A percentile compares a stretch with the other conserved stretches of the same genome.
Evolutionary conservation across 2,113 vertebrate genomes (phyloP).

Genomic region (Penelope pileata): DNA sequence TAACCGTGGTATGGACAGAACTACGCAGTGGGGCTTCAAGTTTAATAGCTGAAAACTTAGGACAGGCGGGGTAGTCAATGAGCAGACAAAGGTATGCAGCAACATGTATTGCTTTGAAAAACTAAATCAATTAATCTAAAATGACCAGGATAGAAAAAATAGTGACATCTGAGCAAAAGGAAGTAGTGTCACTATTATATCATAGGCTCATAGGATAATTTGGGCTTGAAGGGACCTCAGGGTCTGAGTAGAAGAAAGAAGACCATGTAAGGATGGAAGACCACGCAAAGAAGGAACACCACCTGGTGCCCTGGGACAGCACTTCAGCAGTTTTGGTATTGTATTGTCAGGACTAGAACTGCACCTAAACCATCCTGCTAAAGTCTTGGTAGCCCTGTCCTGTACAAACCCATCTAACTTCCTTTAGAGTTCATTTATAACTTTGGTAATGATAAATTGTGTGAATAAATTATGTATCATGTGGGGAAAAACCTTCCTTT

Average conservation of each 20-base stretch:
- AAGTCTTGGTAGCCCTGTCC: not conserved
- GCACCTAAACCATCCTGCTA: not conserved
- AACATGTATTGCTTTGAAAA: not conserved
- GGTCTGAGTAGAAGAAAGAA: not conserved
- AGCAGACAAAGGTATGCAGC: not conserved
- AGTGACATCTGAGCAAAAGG: not conserved
- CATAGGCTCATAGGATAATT: not conserved
- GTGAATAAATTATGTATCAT: not conserved
- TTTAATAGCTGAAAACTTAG: not conserved
- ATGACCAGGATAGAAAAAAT: not conserved
- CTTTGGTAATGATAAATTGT: not conserved
- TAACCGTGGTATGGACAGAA: not conserved
- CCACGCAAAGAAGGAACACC: not conserved
- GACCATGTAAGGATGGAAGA: not conserved
- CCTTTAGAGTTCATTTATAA: not conserved
- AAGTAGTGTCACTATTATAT: not conserved
- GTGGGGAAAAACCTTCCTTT: not conserved
- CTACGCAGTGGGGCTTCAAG: not conserved
- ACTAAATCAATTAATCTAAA: conserved; percentile 8
- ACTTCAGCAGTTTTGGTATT: not conserved
- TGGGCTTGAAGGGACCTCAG: not conserved
- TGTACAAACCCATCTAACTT: not conserved
- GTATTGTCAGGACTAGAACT: not conserved
- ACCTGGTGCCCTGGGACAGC: not conserved
- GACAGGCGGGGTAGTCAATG: not conserved